phyloP scores from a whole-genome alignment of 2,113 vertebrate genomes.

The Hyperoodon ampullatus region DNA sequence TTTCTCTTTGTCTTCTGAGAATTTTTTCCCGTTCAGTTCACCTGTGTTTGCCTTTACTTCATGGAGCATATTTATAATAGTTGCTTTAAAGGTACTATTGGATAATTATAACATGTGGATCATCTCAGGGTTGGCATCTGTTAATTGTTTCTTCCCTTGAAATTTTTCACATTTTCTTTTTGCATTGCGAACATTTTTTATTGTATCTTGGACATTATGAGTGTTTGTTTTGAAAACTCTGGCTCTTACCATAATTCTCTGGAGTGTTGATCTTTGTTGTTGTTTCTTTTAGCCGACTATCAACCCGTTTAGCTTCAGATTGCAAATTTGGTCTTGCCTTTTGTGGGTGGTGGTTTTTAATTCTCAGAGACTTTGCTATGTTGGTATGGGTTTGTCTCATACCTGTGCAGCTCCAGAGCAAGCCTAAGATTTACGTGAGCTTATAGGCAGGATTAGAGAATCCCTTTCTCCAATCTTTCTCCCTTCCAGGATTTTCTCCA shows the following conservation, averaged over 20 bases:
- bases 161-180: not conserved
- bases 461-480: not conserved
- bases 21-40: not conserved
- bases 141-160: conserved; percentile 21
- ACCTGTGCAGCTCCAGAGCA: not conserved
- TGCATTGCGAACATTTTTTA: not conserved
- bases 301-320: not conserved
- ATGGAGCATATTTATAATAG: not conserved
- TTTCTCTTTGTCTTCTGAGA: not conserved
- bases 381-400: not conserved
- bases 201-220: not conserved
- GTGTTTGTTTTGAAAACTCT: not conserved
- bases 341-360: not conserved
- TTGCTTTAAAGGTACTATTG: not conserved
- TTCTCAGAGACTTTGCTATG: not conserved
- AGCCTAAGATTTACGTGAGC: not conserved
- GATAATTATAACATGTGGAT: not conserved
- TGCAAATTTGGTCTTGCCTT: not conserved
- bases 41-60: conserved; percentile 27
- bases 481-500: not conserved
- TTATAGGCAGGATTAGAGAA: not conserved
- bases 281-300: not conserved
- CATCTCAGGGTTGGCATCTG: not conserved
- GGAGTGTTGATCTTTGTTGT: not conserved
- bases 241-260: not conserved